Evolutionary conservation across 2,797 vertebrate genomes (phyloP).

Genomic region (Liasis olivaceus): DNA sequence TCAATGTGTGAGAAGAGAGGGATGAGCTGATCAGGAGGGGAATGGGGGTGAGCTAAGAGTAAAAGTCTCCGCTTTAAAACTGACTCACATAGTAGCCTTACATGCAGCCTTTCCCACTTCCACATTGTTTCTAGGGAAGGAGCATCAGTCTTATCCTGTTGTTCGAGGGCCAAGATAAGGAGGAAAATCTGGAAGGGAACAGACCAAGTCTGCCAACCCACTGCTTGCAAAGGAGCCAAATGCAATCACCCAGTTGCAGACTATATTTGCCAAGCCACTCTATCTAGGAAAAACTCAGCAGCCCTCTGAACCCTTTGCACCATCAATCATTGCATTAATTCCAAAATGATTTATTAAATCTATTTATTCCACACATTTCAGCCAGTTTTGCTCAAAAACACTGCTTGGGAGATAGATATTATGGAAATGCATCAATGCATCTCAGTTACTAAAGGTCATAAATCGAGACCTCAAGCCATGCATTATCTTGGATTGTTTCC

Average conservation of each 20-base stretch:
- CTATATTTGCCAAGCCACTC: background rate
- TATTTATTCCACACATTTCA: background rate
- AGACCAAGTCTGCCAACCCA: background rate
- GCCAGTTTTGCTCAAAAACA: background rate
- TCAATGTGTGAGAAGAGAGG: slow-evolving; percentile 14
- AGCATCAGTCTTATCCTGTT: background rate
- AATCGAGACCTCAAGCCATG: background rate
- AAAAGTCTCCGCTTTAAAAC: background rate
- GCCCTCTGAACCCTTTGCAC: background rate
- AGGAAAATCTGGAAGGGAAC: background rate
- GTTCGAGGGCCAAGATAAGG: background rate
- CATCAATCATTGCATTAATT: background rate
- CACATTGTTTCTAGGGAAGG: background rate
- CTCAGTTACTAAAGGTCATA: background rate
- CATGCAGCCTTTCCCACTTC: slow-evolving; percentile 4
- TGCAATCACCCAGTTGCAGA: background rate
- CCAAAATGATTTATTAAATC: too few relatives aligned
- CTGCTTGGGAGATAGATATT: too few relatives aligned
- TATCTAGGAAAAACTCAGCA: background rate
- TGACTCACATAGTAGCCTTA: background rate
- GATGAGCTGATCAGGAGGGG: slow-evolving; percentile 15
- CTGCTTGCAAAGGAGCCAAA: background rate
- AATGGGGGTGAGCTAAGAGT: background rate
- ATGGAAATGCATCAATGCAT: too few relatives aligned
- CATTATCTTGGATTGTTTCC: background rate